Conservation (phyloP, 2,797 vertebrate genomes). For the Sebastes itinus region DNA sequence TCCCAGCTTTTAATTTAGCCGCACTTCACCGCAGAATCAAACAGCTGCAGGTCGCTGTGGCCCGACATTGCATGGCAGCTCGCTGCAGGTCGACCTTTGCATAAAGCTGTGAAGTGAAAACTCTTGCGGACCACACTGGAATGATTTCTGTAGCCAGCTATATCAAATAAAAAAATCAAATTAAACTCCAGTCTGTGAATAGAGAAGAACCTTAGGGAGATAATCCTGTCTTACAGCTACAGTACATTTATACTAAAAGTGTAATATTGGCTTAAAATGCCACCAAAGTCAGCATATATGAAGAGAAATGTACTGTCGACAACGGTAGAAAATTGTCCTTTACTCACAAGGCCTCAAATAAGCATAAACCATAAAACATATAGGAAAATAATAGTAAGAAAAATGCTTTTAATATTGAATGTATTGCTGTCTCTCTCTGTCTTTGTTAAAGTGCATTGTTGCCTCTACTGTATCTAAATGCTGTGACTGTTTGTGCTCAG, state of each 20-base stretch:
- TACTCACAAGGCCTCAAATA: not conserved
- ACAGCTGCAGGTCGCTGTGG: too few relatives aligned
- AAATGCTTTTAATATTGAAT: not conserved
- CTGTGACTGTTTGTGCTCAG: conserved; percentile 66
- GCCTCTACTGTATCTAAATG: not conserved
- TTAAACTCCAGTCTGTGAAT: not conserved
- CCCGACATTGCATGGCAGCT: too few relatives aligned
- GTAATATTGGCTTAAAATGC: not conserved
- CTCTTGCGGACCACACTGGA: not conserved
- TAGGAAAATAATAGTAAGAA: not conserved
- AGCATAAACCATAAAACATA: not conserved
- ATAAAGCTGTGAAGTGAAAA: not conserved
- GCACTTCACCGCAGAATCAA: too few relatives aligned
- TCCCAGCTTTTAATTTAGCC: too few relatives aligned
- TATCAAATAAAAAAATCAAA: not conserved
- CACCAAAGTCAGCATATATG: not conserved
- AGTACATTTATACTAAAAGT: not conserved
- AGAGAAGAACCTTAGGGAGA: not conserved
- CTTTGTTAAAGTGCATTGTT: not conserved
- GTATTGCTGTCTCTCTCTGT: not conserved
- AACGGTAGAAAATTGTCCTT: not conserved
- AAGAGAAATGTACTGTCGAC: not conserved
- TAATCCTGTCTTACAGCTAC: not conserved
- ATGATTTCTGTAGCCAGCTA: not conserved
- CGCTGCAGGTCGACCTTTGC: too few relatives aligned